Evolutionary conservation across 1,140 invertebrate genomes (phyloP), one percentile per base, ranked within the genome.

Genomic region (Choristoneura fumiferana): DNA sequence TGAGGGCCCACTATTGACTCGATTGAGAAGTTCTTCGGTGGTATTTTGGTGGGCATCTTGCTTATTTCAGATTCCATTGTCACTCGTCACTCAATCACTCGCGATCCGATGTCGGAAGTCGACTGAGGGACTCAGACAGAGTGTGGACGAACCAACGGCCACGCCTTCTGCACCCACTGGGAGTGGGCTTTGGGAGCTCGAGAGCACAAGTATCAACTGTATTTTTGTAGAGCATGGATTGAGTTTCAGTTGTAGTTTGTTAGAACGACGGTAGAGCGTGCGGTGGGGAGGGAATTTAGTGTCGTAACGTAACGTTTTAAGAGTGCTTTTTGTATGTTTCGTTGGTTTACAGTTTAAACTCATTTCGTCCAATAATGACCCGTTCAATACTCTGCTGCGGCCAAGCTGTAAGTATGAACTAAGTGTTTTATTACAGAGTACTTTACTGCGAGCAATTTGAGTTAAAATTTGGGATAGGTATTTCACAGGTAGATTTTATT

Each of bases 1-100:
- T 86, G 0, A 82, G 15, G n/a, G 0, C 85, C 85, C 9, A 88
- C 85, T 29, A 88, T 87, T 9, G 84, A 87, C 72, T 88, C 85
- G 8, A 88, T 88, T 0, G 84, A 84, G 60, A 88, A 88, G 43
- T 84, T 86, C 36, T 88, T 88, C 5, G 82, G 63, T 4, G 82
- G 82, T 40, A 88, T 71, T 64, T 88, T 88, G 10, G 85, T 88
- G 33, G 78, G 77, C 69, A 83, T 76, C 62, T 87, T 87, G 60
- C 71, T 84, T 9, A 84, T 76, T 69, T 87, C 82, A 22, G 81
- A 83, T 45, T 88, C 84, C 85, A 88, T 87, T 58, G 53, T 63
- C 63, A 58, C 63, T n/a, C 63, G 33, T 54, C 52, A 58, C 57
- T 52, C 72, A 56, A 10, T 36, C 29, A 38, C 57, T 49, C 29